Base-by-base conservation (phyloP, 2,113 vertebrate genomes). In the Setophaga kirtlandii region DNA sequence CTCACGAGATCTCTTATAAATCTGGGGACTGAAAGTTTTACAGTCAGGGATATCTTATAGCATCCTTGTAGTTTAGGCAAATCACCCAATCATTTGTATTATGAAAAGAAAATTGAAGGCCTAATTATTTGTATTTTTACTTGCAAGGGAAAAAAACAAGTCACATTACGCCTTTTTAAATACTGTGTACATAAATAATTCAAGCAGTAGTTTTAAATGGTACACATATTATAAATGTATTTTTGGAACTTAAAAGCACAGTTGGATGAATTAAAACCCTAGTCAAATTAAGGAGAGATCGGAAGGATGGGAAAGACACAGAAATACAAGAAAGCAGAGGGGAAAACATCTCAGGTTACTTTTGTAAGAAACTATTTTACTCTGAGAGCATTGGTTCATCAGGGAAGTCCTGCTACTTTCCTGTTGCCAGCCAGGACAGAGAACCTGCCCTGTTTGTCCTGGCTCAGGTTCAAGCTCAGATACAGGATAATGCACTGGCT, bases 321-420 rank as follows among this genome's bases (percentile, higher is more conserved):
- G 39, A 77, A 80, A 77, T 28, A 19, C 15, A 47, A 81, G 33
- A 33, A 68, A 20, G 52, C 10, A n/a, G 49, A 47, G 12, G 20
- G 52, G 37, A 71, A 46, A 46, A 85, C 2, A 10, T 15, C 4
- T 47, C 2, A 4, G 10, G 6, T 5, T 65, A 21, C 46, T 35
- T 37, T 42, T 56, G 8, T 47, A 46, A 74, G 64, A 55, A 86
- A n/a, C 49, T 21, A 2, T 65, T 55, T 10, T 33, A 16, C 16
- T 65, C 13, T 56, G n/a, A 63, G 7, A 63, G 2, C 0, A 0
- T 62, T 31, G 28, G 15, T 7, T 63, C 4, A 0, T 30, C 21
- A 15, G 27, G 21, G 21, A 42, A 23, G 10, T 25, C 44, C 49
- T 81, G 59, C 27, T 11, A 1, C 52, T 62, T 46, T 89, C 31